Base-by-base conservation (phyloP, 2,797 vertebrate genomes). In the Fringilla coelebs region DNA sequence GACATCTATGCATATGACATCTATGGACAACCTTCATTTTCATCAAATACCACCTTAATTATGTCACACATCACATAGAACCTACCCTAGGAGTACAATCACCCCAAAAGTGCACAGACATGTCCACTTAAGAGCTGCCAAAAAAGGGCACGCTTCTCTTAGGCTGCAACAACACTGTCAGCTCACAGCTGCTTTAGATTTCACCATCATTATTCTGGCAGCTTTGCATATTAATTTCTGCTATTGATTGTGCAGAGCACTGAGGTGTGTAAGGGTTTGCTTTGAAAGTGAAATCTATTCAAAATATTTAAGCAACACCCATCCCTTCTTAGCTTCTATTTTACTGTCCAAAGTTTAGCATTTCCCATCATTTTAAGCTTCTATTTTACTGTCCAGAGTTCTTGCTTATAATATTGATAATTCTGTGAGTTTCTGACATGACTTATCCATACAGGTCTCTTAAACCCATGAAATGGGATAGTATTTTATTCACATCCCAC, bases 201-300 rank as follows among this genome's bases (percentile, higher is more conserved):
- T 32, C 63, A 66, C 45, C 55, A 38, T 43, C 38, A 83, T 73
- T 57, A 48, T 92, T 57, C 86, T 55, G 55, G 29, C 74, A 89
- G 32, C 19, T 80, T 86, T 94, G 55, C 52, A 71, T 94, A 63
- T 90, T 92, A 93, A 88, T 93, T 93, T 93, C 65, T 38, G 41
- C 28, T 68, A 88, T 29, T 40, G 72, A 89, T 67, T 7, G 6
- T 36, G 54, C 57, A 91, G 76, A 77, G 43, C 43, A 51, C 48
- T 66, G 62, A 31, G 31, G 18, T 55, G 13, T 63, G 17, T n/a
- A 76, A 84, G 17, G 34, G 61, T 83, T 89, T 86, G 38, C 60
- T 67, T 78, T 85, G 51, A 94, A 96, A 93, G 57, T 51, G 40
- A 94, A 92, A 90, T 72, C 32, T 67, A 87, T 70, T 92, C 71